Conservation (phyloP, 2,797 vertebrate genomes). For the Antrozous pallidus region DNA sequence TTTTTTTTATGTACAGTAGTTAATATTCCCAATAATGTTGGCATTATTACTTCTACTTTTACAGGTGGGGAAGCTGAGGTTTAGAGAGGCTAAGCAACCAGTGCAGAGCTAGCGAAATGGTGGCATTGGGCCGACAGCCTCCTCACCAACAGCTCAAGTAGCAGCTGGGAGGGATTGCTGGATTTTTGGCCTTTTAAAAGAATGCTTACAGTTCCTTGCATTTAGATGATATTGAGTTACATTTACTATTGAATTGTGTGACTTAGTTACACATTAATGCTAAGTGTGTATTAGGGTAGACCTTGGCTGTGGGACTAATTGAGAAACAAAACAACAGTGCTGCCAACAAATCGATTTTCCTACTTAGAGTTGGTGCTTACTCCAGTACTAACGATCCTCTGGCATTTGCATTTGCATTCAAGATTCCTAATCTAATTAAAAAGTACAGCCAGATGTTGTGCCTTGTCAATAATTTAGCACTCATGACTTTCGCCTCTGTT, state of each 20-base stretch:
- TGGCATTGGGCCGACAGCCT: too few relatives aligned
- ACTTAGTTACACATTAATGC: conserved; percentile 51
- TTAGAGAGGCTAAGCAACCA: neutral
- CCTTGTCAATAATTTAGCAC: neutral
- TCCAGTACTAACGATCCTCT: neutral
- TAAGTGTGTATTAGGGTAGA: neutral
- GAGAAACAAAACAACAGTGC: conserved; percentile 45
- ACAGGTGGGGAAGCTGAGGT: neutral
- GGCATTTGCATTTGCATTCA: conserved; percentile 11
- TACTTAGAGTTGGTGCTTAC: neutral
- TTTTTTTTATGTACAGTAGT: neutral
- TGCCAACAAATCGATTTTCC: conserved; percentile 45
- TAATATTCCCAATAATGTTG: neutral
- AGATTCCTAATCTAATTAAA: conserved; percentile 42
- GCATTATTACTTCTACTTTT: neutral
- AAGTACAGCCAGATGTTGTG: neutral
- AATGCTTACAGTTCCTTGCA: neutral
- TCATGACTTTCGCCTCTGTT: neutral
- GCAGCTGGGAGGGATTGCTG: neutral
- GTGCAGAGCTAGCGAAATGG: neutral
- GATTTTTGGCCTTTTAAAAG: neutral
- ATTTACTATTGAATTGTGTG: conserved; percentile 27
- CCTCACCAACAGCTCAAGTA: rapidly evolving
- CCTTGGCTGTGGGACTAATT: conserved; percentile 46
- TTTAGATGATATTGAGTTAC: conserved; percentile 30